A percentile compares a stretch with the other conserved stretches of the same genome.
phyloP scores from a whole-genome alignment of 2,113 vertebrate genomes.

The Ptilorrhoa leucosticta region DNA sequence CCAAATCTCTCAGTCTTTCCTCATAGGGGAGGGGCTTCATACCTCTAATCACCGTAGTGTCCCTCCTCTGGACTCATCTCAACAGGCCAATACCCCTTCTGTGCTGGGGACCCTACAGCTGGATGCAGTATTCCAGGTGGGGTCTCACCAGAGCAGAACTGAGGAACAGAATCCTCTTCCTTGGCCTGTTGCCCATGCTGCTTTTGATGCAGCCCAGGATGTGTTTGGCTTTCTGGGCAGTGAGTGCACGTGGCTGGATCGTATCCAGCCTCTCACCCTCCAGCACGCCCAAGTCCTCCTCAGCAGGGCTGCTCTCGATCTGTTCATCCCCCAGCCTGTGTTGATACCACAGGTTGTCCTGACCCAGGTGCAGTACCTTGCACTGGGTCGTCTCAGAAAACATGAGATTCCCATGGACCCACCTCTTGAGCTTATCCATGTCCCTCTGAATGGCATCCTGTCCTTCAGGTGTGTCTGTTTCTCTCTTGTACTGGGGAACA shows the following conservation, averaged over 20 bases:
- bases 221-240: too few relatives aligned
- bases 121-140: too few relatives aligned
- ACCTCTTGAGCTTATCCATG: background rate
- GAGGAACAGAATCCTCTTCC: background rate
- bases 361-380: background rate
- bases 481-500: background rate
- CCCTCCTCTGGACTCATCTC: background rate
- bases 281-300: background rate
- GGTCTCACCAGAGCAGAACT: background rate
- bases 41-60: background rate
- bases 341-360: rapidly evolving
- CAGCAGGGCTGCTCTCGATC: background rate
- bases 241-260: background rate
- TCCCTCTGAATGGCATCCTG: background rate
- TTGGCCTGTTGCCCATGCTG: rapidly evolving
- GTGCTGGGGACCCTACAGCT: background rate
- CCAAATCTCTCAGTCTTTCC: background rate
- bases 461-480: too few relatives aligned
- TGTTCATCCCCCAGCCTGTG: background rate
- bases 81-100: background rate
- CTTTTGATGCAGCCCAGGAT: background rate
- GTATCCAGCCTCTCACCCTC: background rate
- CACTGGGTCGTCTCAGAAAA: background rate
- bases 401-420: background rate
- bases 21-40: background rate